Percentiles rank a stretch among this genome's conserved stretches.
These are phyloP conservation scores for Lasioglossum marginatum DNA, from an alignment of 2,888 invertebrate genomes.

Conservation along the genomic window DNA sequence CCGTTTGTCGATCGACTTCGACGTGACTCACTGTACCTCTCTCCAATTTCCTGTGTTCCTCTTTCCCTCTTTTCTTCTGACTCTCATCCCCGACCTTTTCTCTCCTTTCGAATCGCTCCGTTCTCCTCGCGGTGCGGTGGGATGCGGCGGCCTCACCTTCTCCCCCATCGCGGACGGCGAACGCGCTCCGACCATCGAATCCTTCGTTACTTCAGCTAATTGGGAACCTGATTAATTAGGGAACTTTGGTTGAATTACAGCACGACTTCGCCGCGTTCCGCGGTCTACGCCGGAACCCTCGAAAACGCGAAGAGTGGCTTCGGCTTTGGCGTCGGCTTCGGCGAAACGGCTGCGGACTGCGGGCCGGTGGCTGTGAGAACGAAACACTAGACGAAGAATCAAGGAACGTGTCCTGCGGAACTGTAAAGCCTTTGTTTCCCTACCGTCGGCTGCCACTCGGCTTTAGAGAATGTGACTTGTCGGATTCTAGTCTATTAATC, in stretches of 20 bases:
- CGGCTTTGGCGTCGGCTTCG: conserved; percentile 19
- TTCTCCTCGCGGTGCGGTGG: not conserved
- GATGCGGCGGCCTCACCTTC: not conserved
- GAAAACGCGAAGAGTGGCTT: conserved; percentile 65
- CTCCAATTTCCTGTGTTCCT: conserved; percentile 50
- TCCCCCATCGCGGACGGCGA: conserved; percentile 2
- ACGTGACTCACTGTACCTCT: conserved; percentile 65
- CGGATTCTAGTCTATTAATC: not conserved
- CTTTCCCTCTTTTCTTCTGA: conserved; percentile 28
- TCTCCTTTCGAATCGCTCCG: conserved; percentile 28
- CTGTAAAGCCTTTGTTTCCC: conserved; percentile 17
- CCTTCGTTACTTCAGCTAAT: conserved; percentile 73
- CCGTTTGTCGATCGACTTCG: conserved; percentile 70
- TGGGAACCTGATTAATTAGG: conserved; percentile 75
- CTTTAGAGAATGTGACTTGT: not conserved
- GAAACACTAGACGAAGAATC: conserved; percentile 4
- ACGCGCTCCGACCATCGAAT: conserved; percentile 63
- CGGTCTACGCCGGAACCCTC: conserved; percentile 56
- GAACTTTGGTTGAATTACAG: conserved; percentile 73
- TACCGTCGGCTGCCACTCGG: conserved; percentile 6
- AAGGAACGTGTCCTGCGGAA: not conserved
- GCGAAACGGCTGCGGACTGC: conserved; percentile 1
- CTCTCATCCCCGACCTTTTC: conserved; percentile 15
- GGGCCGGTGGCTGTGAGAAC: not conserved
- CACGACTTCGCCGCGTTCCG: conserved; percentile 55